Conservation (phyloP, 64 coral and sea anemone genomes). For the Exaiptasia diaphana region DNA sequence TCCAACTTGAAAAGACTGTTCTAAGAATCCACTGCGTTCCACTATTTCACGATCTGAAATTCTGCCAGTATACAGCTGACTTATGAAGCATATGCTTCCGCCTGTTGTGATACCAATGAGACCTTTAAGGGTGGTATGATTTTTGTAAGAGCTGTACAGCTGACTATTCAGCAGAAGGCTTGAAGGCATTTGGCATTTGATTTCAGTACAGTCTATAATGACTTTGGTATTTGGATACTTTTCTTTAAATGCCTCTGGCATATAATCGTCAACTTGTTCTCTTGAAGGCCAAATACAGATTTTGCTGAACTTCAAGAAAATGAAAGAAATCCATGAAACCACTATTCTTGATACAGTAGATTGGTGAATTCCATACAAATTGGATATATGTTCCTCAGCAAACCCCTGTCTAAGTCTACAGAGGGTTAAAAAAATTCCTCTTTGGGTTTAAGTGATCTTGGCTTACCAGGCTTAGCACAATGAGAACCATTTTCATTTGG, state of each 20-base stretch:
- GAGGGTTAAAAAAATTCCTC: slow-evolving; percentile 19
- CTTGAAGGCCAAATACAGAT: slow-evolving; percentile 37
- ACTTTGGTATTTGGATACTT: slow-evolving; percentile 3
- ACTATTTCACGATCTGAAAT: slow-evolving; percentile 51
- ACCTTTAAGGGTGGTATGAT: neutral
- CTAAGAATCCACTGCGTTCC: slow-evolving; percentile 31
- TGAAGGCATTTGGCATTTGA: slow-evolving; percentile 40
- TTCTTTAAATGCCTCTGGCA: slow-evolving; percentile 49
- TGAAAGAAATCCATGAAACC: slow-evolving; percentile 27
- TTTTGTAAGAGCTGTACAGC: slow-evolving; percentile 21
- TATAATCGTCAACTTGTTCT: neutral
- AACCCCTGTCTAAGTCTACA: neutral
- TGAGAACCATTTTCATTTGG: neutral
- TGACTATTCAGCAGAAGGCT: slow-evolving; percentile 28
- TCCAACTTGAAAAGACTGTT: neutral
- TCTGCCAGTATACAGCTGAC: neutral
- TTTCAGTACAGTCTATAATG: slow-evolving; percentile 44
- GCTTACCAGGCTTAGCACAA: neutral
- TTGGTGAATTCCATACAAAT: neutral
- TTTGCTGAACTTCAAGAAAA: slow-evolving; percentile 19
- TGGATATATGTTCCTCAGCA: neutral
- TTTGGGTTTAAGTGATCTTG: neutral
- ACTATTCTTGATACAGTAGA: slow-evolving; percentile 16
- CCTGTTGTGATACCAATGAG: slow-evolving; percentile 23
- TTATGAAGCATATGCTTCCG: slow-evolving; percentile 7